Percentiles rank a stretch among this genome's conserved stretches.
phyloP scores from a whole-genome alignment of 2,113 vertebrate species.

The Bos javanicus region DNA sequence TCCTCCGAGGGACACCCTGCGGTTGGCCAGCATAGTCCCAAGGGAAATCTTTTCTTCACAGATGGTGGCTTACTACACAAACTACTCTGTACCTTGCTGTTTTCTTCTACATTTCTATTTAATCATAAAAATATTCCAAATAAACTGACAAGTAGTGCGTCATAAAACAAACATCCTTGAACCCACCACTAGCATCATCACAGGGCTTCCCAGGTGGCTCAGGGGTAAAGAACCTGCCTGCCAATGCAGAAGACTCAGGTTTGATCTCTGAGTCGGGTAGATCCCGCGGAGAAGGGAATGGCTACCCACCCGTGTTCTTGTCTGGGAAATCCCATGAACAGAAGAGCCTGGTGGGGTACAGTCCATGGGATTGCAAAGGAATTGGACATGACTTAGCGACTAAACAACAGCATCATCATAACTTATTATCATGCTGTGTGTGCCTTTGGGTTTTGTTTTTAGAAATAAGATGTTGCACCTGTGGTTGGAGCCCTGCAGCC shows the following conservation, averaged over 20 bases:
- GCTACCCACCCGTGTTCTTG: not conserved
- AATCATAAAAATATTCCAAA: not conserved
- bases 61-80: not conserved
- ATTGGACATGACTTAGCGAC: not conserved
- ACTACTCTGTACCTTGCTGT: not conserved
- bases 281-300: not conserved
- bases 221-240: not conserved
- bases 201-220: not conserved
- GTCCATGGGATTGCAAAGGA: not conserved
- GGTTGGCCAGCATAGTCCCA: rapidly evolving
- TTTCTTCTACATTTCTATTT: not conserved
- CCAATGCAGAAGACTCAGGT: not conserved
- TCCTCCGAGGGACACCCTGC: rapidly evolving
- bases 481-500: too few species aligned
- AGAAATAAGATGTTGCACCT: not conserved
- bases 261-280: not conserved
- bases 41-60: not conserved
- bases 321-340: not conserved
- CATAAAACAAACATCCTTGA: not conserved
- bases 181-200: not conserved
- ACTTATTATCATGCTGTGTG: not conserved
- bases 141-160: not conserved
- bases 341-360: not conserved
- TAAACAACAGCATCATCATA: not conserved
- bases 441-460: not conserved